Evolutionary conservation across 2,888 invertebrate genomes (phyloP), one percentile per base, ranked within the genome.

Genomic region (Willowsia nigromaculata): DNA sequence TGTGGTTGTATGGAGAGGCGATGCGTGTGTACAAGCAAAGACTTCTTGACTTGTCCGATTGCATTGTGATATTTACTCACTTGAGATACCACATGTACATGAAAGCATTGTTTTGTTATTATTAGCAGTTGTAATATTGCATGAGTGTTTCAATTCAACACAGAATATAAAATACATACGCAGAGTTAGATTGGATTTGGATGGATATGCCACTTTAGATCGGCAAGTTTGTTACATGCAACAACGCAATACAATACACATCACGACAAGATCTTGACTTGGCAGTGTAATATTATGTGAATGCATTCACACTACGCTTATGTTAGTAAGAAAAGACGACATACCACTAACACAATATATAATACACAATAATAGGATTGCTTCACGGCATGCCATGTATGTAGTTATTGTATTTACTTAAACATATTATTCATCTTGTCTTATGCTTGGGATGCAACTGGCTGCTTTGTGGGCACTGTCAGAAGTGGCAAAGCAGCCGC

Each of bases 401-500:
- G 47, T 50, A 27, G 43, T 43, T 56, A 37, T 86, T 65, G 62
- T 53, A 74, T 82, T 88, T 33, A 53, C 78, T 78, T 78, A 56
- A 74, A 47, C 71, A 50, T 82, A 25, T 62, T 76, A 80, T 83
- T 62, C 65, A 59, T 83, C 56, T 65, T 89, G 85, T 85, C 30
- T 76, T 90, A 86, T 91, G 91, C 88, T 91, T 88, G 92, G 90
- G 90, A 90, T 92, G 90, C 89, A 90, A 91, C 90, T 91, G 89
- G 90, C 88, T 90, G 90, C 90, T 76, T 90, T 92, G 92, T 92
- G 92, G 92, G 92, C 92, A 90, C 90, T 90, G 91, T 82, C 90
- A 90, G 91, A 92, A 91, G 92, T 92, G 92, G 90, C 88, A 92
- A 93, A 93, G 92, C 93, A 92, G 92, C 93, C 93, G 93, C 93